Conservation (phyloP, 2,113 vertebrate genomes). For the Lophius piscatorius region DNA sequence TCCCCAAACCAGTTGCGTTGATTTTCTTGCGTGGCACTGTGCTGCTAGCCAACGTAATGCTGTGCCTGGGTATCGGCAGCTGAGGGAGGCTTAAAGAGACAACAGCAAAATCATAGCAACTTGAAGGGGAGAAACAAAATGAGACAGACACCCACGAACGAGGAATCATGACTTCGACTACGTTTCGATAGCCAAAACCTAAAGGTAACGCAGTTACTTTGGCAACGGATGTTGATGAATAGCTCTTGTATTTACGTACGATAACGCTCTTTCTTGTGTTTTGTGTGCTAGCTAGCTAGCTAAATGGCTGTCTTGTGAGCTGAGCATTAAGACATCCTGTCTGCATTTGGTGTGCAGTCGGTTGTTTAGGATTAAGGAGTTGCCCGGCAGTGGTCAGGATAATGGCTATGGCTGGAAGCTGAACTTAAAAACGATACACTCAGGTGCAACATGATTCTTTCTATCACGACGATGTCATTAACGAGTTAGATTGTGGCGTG, state of each 20-base stretch:
- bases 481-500: slow-evolving; percentile 8
- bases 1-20: slow-evolving; percentile 62
- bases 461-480: slow-evolving; percentile 10
- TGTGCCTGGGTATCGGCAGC: slow-evolving; percentile 54
- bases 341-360: slow-evolving; percentile 53
- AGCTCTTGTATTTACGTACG: slow-evolving; percentile 6
- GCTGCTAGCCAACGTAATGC: slow-evolving; percentile 67
- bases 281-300: slow-evolving; percentile 60
- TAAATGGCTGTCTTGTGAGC: slow-evolving; percentile 60
- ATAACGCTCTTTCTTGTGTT: slow-evolving; percentile 35
- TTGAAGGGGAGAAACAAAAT: slow-evolving; percentile 55
- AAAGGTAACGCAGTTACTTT: slow-evolving; percentile 64
- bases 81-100: slow-evolving; percentile 82
- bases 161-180: slow-evolving; percentile 64
- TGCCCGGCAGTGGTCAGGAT: slow-evolving; percentile 63
- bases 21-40: slow-evolving; percentile 52
- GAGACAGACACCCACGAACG: slow-evolving; percentile 42
- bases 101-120: slow-evolving; percentile 74
- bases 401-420: slow-evolving; percentile 30
- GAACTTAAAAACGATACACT: slow-evolving; percentile 28
- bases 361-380: slow-evolving; percentile 80
- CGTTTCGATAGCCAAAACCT: slow-evolving; percentile 38
- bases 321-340: slow-evolving; percentile 50
- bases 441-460: slow-evolving; percentile 30
- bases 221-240: neutral